phyloP scores from a whole-genome alignment of 2,888 invertebrate genomes.

The Cryptocheilus praepositus region DNA sequence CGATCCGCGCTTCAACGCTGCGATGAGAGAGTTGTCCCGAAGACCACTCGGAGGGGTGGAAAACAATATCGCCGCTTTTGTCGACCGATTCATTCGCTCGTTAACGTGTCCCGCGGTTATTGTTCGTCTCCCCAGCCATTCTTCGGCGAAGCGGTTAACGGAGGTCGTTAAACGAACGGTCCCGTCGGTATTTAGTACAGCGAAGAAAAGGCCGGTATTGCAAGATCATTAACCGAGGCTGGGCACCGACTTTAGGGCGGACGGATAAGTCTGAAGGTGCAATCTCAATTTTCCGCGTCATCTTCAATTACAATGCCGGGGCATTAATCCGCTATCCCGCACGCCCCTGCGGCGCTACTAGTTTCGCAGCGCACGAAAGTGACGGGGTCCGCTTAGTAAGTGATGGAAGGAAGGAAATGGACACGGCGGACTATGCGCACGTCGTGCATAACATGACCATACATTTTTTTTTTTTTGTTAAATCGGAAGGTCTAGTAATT shows the following conservation, averaged over 20 bases:
- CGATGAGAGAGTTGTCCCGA: neutral
- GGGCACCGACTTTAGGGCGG: constrained; percentile 2
- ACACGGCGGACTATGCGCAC: no score
- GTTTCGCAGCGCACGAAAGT: no score
- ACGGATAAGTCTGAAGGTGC: constrained; percentile 28
- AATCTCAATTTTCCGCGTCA: constrained; percentile 43
- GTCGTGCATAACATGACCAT: no score
- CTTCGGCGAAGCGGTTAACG: no score
- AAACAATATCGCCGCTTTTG: constrained; percentile 12
- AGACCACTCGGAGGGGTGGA: neutral
- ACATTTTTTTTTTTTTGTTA: no score
- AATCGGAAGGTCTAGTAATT: no score
- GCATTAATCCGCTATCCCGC: constrained; percentile 29
- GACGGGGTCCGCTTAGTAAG: no score
- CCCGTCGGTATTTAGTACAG: constrained; percentile 14
- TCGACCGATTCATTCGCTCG: constrained; percentile 29
- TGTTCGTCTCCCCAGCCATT: neutral
- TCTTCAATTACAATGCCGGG: constrained; percentile 38
- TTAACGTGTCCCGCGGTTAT: constrained; percentile 4
- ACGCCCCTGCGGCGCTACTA: no score
- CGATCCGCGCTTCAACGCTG: no score
- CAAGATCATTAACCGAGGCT: constrained; percentile 35
- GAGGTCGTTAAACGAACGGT: no score
- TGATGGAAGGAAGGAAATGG: no score
- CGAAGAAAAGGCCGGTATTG: constrained; percentile 21